phyloP scores from a whole-genome alignment of 2,888 invertebrate species.

The Rhogogaster chlorosoma region DNA sequence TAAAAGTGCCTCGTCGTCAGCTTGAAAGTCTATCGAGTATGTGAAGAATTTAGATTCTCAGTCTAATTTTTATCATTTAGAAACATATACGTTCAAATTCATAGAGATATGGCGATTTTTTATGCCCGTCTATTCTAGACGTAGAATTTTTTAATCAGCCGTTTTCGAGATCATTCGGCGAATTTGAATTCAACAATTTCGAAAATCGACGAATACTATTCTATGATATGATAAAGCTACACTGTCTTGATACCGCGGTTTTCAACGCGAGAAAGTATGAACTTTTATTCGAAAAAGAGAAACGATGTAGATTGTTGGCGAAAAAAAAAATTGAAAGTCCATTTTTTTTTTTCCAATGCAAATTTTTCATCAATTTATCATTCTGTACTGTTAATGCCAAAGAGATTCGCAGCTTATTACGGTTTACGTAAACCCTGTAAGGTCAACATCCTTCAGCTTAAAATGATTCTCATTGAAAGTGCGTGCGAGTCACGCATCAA shows the following conservation, averaged over 20 bases:
- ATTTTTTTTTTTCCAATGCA: too few species aligned
- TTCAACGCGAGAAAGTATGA: too few species aligned
- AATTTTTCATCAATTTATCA: too few species aligned
- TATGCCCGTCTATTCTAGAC: too few species aligned
- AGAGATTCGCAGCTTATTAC: too few species aligned
- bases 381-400: too few species aligned
- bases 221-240: too few species aligned
- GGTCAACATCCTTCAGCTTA: slow-evolving; percentile 19
- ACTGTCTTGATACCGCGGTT: too few species aligned
- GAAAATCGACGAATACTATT: neutral
- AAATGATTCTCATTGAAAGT: slow-evolving; percentile 18
- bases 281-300: too few species aligned
- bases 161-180: neutral
- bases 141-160: neutral
- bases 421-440: neutral
- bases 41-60: neutral
- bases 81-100: neutral
- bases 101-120: too few species aligned
- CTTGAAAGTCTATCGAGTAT: neutral
- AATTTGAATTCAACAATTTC: neutral
- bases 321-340: too few species aligned
- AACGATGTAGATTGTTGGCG: too few species aligned
- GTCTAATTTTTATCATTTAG: neutral
- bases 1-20: neutral
- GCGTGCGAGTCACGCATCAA: slow-evolving; percentile 24